These are phyloP conservation scores for Sminthopsis crassicaudata DNA, from an alignment of 2,113 vertebrate species.

Conservation along the genomic window DNA sequence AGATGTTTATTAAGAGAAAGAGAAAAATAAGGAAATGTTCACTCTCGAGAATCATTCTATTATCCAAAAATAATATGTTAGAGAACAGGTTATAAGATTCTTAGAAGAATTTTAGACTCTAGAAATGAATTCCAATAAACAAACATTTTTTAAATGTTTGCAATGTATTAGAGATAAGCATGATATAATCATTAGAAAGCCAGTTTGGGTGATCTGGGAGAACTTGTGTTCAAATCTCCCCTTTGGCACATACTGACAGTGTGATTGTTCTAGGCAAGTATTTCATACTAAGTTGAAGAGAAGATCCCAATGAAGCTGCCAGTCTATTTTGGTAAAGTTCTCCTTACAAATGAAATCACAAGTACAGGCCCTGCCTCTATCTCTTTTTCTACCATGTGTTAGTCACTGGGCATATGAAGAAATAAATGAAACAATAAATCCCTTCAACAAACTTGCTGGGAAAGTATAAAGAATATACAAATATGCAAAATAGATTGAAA, in stretches of 20 bases:
- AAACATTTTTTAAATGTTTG: no score
- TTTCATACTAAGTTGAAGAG: background rate
- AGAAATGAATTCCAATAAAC: no score
- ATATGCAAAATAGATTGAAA: background rate
- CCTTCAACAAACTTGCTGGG: background rate
- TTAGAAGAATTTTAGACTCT: no score
- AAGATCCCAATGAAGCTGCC: background rate
- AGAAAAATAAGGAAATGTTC: no score
- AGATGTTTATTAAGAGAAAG: no score
- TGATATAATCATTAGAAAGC: background rate
- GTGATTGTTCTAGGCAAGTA: background rate
- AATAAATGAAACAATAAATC: background rate
- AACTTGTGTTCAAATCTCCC: background rate
- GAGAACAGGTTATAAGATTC: no score
- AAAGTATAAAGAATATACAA: background rate
- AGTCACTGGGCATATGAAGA: background rate
- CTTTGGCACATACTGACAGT: background rate
- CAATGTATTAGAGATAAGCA: background rate
- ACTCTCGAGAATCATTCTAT: no score
- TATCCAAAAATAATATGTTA: no score
- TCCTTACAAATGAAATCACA: background rate
- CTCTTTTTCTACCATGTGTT: background rate
- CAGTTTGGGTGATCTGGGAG: background rate
- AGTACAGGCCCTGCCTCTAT: background rate
- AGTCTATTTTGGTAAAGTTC: background rate